Conservation (phyloP, 2,113 vertebrate species). For the Gadus chalcogrammus region DNA sequence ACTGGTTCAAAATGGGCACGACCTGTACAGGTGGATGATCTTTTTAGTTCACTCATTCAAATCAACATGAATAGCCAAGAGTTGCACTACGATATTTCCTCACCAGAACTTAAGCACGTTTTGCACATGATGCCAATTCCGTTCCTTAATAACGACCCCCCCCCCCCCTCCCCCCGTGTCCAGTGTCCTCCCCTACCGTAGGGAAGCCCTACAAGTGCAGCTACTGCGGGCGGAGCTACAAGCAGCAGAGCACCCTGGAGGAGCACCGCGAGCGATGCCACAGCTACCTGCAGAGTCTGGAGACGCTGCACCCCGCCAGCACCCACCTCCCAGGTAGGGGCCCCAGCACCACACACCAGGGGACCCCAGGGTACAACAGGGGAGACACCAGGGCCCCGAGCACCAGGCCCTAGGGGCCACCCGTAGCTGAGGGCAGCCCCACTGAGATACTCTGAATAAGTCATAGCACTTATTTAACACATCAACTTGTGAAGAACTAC, state of each 20-base stretch:
- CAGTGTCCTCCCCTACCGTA: conserved; percentile 92
- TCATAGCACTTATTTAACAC: background rate
- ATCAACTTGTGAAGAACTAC: background rate
- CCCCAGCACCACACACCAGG: too few relatives aligned
- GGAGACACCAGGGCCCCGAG: too few relatives aligned
- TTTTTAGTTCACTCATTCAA: background rate
- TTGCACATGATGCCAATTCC: background rate
- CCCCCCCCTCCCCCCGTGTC: conserved; percentile 15
- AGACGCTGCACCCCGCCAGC: conserved; percentile 76
- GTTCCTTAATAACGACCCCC: conserved; percentile 14
- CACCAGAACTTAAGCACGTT: too few relatives aligned
- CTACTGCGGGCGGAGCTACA: conserved; percentile 95
- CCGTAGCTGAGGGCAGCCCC: too few relatives aligned
- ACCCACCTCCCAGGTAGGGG: conserved; percentile 69
- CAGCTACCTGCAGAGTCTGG: conserved; percentile 89
- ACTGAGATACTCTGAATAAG: too few relatives aligned
- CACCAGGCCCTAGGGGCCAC: too few relatives aligned
- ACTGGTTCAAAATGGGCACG: background rate
- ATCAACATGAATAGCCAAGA: too few relatives aligned
- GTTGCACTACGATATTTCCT: too few relatives aligned
- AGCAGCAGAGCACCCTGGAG: conserved; percentile 93
- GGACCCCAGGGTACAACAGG: too few relatives aligned
- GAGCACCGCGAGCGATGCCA: conserved; percentile 95
- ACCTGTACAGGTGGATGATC: background rate
- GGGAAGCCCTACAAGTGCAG: conserved; percentile 97